Base-by-base conservation (phyloP, 2,888 invertebrate genomes). In the Limnephilus rhombicus region DNA sequence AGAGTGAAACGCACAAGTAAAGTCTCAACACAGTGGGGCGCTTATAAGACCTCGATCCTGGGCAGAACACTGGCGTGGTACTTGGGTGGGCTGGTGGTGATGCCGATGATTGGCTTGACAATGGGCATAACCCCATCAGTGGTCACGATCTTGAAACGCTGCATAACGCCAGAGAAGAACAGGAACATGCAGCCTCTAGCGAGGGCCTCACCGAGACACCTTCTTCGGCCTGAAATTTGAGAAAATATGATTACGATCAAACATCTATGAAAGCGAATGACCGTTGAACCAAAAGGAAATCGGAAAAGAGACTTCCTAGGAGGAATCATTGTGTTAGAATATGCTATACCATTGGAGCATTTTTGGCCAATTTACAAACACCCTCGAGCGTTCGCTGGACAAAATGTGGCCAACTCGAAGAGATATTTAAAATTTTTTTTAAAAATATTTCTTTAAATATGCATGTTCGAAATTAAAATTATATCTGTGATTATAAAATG, bases 181-280 rank as follows among this genome's bases (percentile, higher is more conserved):
- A 97, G 95, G 94, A 97, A 97, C 12, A 97, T 94, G 93, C 97
- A 97, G 0, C 96, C 96, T 92, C 96, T 96, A 0, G 97, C 97
- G 93, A 98, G 94, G 0, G 96, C 95, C 94, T 97, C 97, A 0
- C 97, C 98, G 0, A 97, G 95, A 94, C 98, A 98, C 92, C 97
- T 96, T 94, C 97, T 95, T 94, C 96, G 96, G 3, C 97, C 97
- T 96, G 95, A 94, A 94, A 95, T 93, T n/a, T 85, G 12, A 85
- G 24, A n/a, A 41, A n/a, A 82, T 34, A 34, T 31, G 34, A 13
- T 82, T 82, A 34, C 2, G 3, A 31, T n/a, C 68, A 68, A 68
- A n/a, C 18, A 0, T 53, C 18, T 18, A 53, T 86, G 92, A 91
- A 93, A 93, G 89, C 24, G 29, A 13, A 86, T 12, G 18, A 53